These are phyloP conservation scores for Leptinotarsa tumamoca DNA, from an alignment of 2,888 invertebrate genomes.

Conservation along the genomic window DNA sequence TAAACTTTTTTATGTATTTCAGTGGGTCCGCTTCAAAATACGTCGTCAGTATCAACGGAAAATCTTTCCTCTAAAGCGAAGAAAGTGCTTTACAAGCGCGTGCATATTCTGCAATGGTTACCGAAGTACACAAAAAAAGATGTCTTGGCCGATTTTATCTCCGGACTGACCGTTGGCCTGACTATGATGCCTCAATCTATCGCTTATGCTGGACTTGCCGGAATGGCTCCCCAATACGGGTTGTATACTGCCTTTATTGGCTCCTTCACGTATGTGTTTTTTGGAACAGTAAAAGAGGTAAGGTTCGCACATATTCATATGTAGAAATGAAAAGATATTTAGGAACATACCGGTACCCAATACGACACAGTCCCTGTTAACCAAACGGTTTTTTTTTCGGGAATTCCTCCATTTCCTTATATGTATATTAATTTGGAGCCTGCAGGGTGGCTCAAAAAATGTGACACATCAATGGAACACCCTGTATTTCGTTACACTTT, in stretches of 20 bases:
- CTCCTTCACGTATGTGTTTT: constrained; percentile 87
- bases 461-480: too few species aligned
- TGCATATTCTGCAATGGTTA: constrained; percentile 71
- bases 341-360: too few species aligned
- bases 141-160: constrained; percentile 84
- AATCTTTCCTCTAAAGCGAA: constrained; percentile 26
- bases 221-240: constrained; percentile 89
- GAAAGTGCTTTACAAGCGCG: constrained; percentile 48
- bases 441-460: too few species aligned
- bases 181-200: constrained; percentile 95
- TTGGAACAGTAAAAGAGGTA: constrained; percentile 87
- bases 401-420: too few species aligned
- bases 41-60: neutral
- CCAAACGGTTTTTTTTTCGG: too few species aligned
- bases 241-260: constrained; percentile 91
- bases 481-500: too few species aligned
- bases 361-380: too few species aligned
- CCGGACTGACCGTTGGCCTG: constrained; percentile 89
- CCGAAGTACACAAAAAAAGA: constrained; percentile 76
- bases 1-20: constrained; percentile 1
- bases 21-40: constrained; percentile 25
- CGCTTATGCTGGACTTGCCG: constrained; percentile 89
- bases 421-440: too few species aligned
- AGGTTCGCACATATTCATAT: neutral
- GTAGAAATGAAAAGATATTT: too few species aligned